Conservation (phyloP, 2,888 invertebrate genomes). For the Therioaphis trifolii region DNA sequence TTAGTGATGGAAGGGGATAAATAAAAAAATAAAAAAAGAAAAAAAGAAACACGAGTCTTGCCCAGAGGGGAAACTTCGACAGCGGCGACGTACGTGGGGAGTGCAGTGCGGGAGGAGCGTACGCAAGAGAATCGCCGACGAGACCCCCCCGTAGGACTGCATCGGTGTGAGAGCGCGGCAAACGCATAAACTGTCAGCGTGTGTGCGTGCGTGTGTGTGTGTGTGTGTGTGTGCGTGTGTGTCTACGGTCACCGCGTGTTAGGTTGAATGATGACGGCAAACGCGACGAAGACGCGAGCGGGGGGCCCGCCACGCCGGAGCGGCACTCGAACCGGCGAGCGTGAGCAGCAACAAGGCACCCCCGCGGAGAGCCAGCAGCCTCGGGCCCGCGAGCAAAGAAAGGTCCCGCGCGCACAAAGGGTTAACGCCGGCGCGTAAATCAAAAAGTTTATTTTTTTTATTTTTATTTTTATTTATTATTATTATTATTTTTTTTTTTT, state of each 20-base stretch:
- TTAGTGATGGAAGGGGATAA: too few relatives aligned
- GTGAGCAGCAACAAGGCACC: neutral
- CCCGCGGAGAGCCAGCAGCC: slow-evolving; percentile 39
- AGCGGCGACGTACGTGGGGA: neutral
- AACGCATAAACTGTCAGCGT: too few relatives aligned
- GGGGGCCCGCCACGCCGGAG: slow-evolving; percentile 1
- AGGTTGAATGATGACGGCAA: slow-evolving; percentile 48
- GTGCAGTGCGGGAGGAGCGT: neutral
- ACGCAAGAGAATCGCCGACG: neutral
- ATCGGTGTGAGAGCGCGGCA: slow-evolving; percentile 29
- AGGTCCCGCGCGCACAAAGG: slow-evolving; percentile 37
- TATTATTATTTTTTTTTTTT: neutral
- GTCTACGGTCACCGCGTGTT: slow-evolving; percentile 23
- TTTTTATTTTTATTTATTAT: neutral
- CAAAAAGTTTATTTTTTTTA: slow-evolving; percentile 37
- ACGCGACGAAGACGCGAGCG: slow-evolving; percentile 17
- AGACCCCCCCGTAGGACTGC: slow-evolving; percentile 41
- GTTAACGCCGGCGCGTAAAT: slow-evolving; percentile 62
- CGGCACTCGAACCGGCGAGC: neutral
- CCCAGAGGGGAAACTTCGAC: neutral
- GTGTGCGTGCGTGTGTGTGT: neutral
- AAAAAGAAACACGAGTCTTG: slow-evolving; percentile 26
- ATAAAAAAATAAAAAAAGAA: neutral
- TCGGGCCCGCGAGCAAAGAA: slow-evolving; percentile 2
- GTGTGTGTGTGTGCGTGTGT: neutral